phyloP scores from a whole-genome alignment of 1,140 invertebrate genomes.

The Lepidurus packardi region DNA sequence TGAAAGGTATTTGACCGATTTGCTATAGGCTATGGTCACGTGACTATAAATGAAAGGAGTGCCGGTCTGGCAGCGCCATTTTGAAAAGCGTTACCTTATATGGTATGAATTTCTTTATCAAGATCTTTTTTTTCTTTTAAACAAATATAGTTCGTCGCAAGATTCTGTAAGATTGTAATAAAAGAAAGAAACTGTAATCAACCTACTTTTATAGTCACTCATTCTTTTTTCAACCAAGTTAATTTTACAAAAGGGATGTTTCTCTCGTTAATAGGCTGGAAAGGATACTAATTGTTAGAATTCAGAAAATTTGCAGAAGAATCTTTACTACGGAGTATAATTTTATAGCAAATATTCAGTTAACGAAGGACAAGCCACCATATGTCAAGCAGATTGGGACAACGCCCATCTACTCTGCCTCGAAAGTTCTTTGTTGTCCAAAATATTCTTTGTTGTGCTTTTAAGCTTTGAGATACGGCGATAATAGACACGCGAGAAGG shows the following conservation, averaged over 20 bases:
- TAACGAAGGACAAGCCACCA: too few species aligned
- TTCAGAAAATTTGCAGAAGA: too few species aligned
- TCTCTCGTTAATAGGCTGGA: too few species aligned
- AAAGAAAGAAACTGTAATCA: neutral
- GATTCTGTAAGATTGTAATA: too few species aligned
- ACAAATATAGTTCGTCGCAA: neutral
- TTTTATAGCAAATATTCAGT: too few species aligned
- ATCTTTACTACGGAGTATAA: too few species aligned
- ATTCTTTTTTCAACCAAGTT: too few species aligned
- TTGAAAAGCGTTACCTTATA: neutral
- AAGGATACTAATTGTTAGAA: too few species aligned
- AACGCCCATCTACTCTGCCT: neutral
- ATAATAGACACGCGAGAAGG: neutral
- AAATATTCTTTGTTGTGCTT: neutral
- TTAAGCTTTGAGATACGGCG: neutral
- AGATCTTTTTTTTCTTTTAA: neutral
- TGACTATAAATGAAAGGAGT: neutral
- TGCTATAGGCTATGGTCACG: neutral
- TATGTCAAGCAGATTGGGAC: neutral
- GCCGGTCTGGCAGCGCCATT: neutral
- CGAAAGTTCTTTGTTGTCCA: neutral
- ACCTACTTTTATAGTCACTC: neutral
- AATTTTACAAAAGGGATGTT: too few species aligned
- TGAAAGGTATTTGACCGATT: slow-evolving; percentile 3
- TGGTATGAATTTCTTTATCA: neutral